Percentiles rank a stretch among this genome's conserved stretches.
These are phyloP conservation scores for Lycodopsis pacificus DNA, from an alignment of 2,797 vertebrate genomes.

Conservation along the genomic window DNA sequence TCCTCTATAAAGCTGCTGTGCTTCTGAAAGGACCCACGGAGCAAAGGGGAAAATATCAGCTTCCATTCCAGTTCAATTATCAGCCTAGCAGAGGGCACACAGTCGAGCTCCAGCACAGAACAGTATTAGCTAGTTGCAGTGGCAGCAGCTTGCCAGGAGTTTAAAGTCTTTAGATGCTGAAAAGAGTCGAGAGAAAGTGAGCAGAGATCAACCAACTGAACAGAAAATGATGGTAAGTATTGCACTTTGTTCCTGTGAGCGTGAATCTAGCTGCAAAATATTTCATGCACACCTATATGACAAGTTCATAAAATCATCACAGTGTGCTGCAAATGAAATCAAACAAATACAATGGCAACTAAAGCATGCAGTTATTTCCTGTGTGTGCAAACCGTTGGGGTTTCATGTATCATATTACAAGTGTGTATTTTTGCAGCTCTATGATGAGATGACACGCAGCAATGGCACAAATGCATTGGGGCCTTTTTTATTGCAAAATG, in stretches of 20 bases:
- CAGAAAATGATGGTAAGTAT: conserved; percentile 83
- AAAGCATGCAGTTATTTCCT: background rate
- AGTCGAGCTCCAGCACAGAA: conserved; percentile 35
- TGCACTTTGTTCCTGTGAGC: conserved; percentile 8
- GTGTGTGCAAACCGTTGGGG: background rate
- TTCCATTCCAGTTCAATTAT: conserved; percentile 32
- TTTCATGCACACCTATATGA: conserved; percentile 6
- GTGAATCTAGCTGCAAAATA: background rate
- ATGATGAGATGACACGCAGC: conserved; percentile 26
- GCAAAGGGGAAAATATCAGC: conserved; percentile 44
- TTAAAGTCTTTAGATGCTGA: conserved; percentile 54
- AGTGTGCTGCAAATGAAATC: background rate
- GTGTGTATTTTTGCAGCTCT: conserved; percentile 12
- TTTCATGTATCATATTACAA: background rate
- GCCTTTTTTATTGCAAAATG: conserved; percentile 37
- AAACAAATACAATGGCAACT: background rate
- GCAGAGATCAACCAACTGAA: conserved; percentile 54
- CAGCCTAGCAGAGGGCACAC: conserved; percentile 25
- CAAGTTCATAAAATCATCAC: background rate
- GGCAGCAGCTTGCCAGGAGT: conserved; percentile 42
- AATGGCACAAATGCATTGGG: conserved; percentile 1
- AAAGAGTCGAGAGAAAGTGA: conserved; percentile 61
- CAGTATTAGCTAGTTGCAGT: conserved; percentile 14
- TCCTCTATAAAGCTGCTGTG: conserved; percentile 67
- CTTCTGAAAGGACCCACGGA: conserved; percentile 55